Base-by-base conservation (phyloP, 2,888 invertebrate genomes). In the Autographa pulchrina region DNA sequence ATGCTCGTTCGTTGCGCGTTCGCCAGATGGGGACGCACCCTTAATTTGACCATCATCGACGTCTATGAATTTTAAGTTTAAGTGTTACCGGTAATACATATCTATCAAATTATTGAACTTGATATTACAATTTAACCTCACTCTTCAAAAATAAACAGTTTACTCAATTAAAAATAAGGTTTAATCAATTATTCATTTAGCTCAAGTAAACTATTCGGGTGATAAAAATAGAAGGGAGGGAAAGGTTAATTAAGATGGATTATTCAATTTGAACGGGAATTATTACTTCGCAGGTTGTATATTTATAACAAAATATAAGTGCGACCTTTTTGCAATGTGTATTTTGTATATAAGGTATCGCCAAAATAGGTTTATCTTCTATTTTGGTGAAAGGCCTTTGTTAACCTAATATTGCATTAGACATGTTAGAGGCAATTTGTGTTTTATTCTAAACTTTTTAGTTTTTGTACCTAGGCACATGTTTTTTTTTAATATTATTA, bases 241-340 rank as follows among this genome's bases (percentile, higher is more conserved):
- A 62, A 32, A 41, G 14, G 7, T 58, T 52, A 65, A 38, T 62
- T 65, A n/a, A 43, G 11, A 35, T 61, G 65, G 13, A 63, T 54
- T 58, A 65, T 65, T 58, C 5, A 54, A 25, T 54, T 32, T 60
- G 16, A 56, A 20, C 9, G 13, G 13, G n/a, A 6, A 56, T 52
- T 43, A 58, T 25, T 48, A 60, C 56, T 64, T 75, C 43, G 38
- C n/a, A 59, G 16, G 35, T 56, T 8, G 13, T 20, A 18, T 43
- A 48, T 32, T 43, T 63, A n/a, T 20, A 63, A 58, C 8, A 9
- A 52, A 3, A 64, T 52, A 32, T 14, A 38, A 11, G n/a, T 41
- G 13, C n/a, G 16, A 7, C 54, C 14, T 18, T 62, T 62, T 56
- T 63, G 11, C 9, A 63, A 52, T 61, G 20, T 56, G 18, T 8